Evolutionary conservation across 2,113 vertebrate species (phyloP).

Genomic region (Hemichromis elongatus): DNA sequence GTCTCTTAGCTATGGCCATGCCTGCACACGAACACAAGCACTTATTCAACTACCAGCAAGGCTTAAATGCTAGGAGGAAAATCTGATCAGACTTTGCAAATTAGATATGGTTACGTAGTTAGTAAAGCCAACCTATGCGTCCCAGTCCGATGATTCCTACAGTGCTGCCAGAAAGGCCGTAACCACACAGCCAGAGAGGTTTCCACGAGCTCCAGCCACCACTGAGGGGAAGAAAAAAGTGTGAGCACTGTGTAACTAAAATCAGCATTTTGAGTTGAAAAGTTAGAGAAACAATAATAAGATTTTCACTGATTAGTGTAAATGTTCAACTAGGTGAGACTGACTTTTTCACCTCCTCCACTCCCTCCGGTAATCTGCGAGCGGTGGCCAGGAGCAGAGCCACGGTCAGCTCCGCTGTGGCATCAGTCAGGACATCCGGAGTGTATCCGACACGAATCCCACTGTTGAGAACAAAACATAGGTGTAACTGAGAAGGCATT

Average conservation of each 20-base stretch:
- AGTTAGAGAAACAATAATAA: background rate
- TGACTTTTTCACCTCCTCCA: conserved; percentile 70
- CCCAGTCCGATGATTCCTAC: conserved; percentile 79
- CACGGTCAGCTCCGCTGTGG: conserved; percentile 70
- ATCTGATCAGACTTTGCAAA: background rate
- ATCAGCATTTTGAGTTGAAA: background rate
- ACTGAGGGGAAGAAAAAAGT: conserved; percentile 30
- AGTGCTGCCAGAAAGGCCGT: conserved; percentile 72
- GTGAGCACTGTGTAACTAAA: background rate
- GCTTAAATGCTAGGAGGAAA: background rate
- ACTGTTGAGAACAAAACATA: conserved; percentile 32
- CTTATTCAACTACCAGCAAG: background rate
- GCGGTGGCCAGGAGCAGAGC: conserved; percentile 76
- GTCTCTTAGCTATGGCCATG: conserved; percentile 72
- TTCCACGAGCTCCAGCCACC: conserved; percentile 76
- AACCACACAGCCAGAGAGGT: conserved; percentile 72
- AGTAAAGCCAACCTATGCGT: conserved; percentile 66
- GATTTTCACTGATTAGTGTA: background rate
- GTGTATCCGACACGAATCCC: conserved; percentile 77
- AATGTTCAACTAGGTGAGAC: background rate
- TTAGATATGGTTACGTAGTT: background rate
- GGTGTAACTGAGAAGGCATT: background rate
- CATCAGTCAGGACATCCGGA: conserved; percentile 70
- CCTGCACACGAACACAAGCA: conserved; percentile 52
- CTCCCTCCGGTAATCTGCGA: conserved; percentile 72